phyloP scores from a whole-genome alignment of 2,888 invertebrate species.

The Sinopyrophorus schimmeli region DNA sequence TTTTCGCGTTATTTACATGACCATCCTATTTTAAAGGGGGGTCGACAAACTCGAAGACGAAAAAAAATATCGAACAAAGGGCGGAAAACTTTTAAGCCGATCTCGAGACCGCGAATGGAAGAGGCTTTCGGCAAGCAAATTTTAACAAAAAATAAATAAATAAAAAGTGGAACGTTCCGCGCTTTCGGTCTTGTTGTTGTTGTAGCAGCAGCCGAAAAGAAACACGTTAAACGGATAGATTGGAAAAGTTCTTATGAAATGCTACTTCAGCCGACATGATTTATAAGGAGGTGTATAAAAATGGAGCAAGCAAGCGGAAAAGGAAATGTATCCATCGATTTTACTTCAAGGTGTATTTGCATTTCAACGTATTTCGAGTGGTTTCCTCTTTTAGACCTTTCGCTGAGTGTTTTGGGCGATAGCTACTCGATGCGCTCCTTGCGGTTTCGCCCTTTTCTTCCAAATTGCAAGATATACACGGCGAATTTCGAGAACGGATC shows the following conservation, averaged over 20 bases:
- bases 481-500: constrained; percentile 7
- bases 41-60: constrained; percentile 14
- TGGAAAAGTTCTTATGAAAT: constrained; percentile 17
- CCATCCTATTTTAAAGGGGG: constrained; percentile 9
- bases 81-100: constrained; percentile 10
- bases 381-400: constrained; percentile 22
- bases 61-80: constrained; percentile 4
- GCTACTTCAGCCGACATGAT: constrained; percentile 13
- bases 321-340: constrained; percentile 30
- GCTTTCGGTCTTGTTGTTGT: neutral
- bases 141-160: constrained; percentile 1
- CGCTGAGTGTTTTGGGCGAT: constrained; percentile 14
- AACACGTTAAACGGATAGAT: constrained; percentile 9
- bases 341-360: constrained; percentile 20
- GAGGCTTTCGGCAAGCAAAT: neutral
- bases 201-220: neutral
- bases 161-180: neutral
- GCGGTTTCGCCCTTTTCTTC: too few species aligned
- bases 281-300: constrained; percentile 23
- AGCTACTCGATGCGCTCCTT: constrained; percentile 10
- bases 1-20: constrained; percentile 20
- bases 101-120: neutral
- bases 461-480: too few species aligned
- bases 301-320: constrained; percentile 23
- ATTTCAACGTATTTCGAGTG: constrained; percentile 25